These are phyloP conservation scores for Cairina moschata DNA, from an alignment of 2,113 vertebrate genomes.

Conservation along the genomic window DNA sequence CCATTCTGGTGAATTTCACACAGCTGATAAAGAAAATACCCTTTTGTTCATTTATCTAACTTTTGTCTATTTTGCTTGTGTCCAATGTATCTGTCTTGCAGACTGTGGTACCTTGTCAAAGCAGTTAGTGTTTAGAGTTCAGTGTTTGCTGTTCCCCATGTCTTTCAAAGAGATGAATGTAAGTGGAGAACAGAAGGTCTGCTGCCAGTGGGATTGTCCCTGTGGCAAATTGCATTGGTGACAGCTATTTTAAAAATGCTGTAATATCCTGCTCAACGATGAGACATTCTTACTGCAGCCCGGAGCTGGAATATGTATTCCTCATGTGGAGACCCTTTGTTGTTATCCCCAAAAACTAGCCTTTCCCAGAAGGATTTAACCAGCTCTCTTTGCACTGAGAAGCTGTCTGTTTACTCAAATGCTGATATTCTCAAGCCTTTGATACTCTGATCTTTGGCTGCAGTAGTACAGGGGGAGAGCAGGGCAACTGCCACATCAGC, in stretches of 20 bases:
- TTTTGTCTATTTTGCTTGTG: neutral
- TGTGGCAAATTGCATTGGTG: neutral
- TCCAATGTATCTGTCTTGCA: neutral
- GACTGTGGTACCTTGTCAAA: neutral
- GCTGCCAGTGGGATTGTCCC: neutral
- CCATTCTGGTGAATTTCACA: neutral
- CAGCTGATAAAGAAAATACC: neutral
- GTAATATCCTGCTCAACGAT: neutral
- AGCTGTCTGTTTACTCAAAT: neutral
- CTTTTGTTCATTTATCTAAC: neutral
- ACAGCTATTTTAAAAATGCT: neutral
- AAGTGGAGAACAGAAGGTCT: neutral
- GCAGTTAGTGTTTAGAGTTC: neutral
- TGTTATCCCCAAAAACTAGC: neutral
- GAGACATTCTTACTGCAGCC: neutral
- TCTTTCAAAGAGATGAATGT: neutral
- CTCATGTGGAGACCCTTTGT: neutral
- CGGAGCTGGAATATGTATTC: rapidly evolving
- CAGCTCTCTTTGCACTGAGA: neutral
- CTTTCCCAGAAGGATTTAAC: neutral
- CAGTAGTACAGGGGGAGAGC: rapidly evolving
- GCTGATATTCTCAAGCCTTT: neutral
- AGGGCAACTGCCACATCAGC: neutral
- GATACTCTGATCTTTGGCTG: neutral
- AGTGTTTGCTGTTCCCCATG: rapidly evolving